A percentile compares a stretch with the other conserved stretches of the same genome.
These are phyloP conservation scores for Pelobates fuscus DNA, from an alignment of 2,113 vertebrate genomes.

Conservation along the genomic window DNA sequence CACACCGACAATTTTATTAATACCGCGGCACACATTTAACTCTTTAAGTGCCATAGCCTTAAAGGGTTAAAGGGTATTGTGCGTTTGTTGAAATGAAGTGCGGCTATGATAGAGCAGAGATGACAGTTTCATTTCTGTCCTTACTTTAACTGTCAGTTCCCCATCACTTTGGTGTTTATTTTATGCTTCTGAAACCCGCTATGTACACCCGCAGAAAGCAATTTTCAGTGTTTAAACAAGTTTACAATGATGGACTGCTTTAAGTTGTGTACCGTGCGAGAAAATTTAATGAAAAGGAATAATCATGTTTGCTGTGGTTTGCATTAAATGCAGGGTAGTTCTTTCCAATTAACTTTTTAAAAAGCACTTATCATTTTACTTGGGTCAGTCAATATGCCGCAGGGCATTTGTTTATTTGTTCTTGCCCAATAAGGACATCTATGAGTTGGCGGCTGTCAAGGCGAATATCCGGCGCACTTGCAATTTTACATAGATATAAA, in stretches of 20 bases:
- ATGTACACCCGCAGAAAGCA: slow-evolving; percentile 2
- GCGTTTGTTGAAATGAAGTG: background rate
- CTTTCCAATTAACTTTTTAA: slow-evolving; percentile 21
- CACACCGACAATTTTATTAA: no score
- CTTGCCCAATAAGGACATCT: background rate
- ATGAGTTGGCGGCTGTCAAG: no score
- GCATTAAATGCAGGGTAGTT: slow-evolving; percentile 5
- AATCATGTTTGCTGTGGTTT: slow-evolving; percentile 16
- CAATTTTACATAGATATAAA: no score
- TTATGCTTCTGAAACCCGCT: background rate
- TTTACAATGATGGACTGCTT: slow-evolving; percentile 15
- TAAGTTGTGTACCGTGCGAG: slow-evolving; percentile 16
- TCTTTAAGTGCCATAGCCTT: no score
- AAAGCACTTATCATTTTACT: background rate
- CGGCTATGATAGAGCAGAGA: background rate
- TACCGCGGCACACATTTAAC: no score
- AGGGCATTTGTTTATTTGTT: background rate
- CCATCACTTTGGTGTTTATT: slow-evolving; percentile 13
- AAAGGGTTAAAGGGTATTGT: background rate
- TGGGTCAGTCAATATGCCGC: background rate
- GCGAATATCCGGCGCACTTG: no score
- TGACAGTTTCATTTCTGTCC: background rate
- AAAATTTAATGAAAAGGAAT: slow-evolving; percentile 22
- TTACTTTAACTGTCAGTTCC: background rate
- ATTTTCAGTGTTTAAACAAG: slow-evolving; percentile 20